Conservation (phyloP, 1,140 invertebrate genomes). For the Conus betulinus region DNA sequence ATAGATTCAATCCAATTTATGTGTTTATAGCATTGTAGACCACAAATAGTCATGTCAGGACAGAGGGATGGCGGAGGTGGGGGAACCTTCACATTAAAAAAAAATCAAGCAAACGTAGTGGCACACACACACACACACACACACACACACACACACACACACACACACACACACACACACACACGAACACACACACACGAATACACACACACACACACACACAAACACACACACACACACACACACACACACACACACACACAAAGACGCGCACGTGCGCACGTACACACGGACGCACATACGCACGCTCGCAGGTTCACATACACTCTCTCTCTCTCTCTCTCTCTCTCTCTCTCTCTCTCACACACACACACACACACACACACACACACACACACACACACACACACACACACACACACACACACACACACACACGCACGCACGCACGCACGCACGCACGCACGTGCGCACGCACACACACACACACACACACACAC, state of each 20-base stretch:
- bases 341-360: neutral
- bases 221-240: neutral
- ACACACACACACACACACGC: neutral
- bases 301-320: neutral
- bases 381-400: slow-evolving; percentile 32
- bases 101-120: too few species aligned
- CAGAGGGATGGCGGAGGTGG: too few species aligned
- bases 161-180: neutral
- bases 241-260: neutral
- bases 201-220: neutral
- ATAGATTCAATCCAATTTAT: too few species aligned
- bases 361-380: slow-evolving; percentile 35
- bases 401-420: slow-evolving; percentile 13
- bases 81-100: too few species aligned
- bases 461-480: slow-evolving; percentile 2
- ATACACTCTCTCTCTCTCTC: neutral
- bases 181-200: too few species aligned
- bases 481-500: slow-evolving; percentile 3
- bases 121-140: neutral
- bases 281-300: neutral
- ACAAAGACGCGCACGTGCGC: neutral
- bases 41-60: too few species aligned
- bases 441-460: neutral
- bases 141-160: neutral
- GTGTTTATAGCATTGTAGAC: too few species aligned